Percentiles rank a stretch among this genome's conserved stretches.
Conservation (phyloP, 1,140 invertebrate species). For the Trichonephila clavata region DNA sequence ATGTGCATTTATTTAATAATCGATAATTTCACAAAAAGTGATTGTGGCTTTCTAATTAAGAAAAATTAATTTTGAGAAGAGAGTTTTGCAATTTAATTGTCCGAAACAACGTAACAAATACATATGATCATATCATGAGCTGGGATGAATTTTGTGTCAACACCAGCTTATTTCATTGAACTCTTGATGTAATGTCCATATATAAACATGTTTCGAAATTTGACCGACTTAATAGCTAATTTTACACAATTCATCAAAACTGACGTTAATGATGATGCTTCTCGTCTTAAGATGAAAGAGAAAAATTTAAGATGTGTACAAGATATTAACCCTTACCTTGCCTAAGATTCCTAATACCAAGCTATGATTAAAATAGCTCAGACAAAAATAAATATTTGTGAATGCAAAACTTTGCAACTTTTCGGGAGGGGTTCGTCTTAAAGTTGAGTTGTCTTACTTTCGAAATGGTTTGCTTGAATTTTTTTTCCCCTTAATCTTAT, state of each 20-base stretch:
- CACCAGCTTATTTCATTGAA: not conserved
- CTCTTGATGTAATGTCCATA: slow-evolving; percentile 54
- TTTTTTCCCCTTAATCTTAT: no score
- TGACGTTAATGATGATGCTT: not conserved
- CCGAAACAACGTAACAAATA: no score
- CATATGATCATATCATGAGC: not conserved
- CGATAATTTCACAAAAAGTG: no score
- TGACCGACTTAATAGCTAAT: slow-evolving; percentile 59
- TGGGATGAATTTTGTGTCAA: not conserved
- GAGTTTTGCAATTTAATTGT: no score
- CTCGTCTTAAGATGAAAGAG: not conserved
- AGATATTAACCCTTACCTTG: slow-evolving; percentile 9
- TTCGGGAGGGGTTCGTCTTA: not conserved
- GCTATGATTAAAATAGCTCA: slow-evolving; percentile 43
- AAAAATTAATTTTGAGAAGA: no score
- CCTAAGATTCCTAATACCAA: slow-evolving; percentile 4
- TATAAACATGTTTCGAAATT: slow-evolving; percentile 73
- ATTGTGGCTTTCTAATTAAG: no score
- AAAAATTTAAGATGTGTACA: not conserved
- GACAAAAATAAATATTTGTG: slow-evolving; percentile 53
- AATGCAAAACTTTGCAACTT: slow-evolving; percentile 62
- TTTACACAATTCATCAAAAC: not conserved
- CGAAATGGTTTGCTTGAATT: not conserved
- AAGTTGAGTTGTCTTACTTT: slow-evolving; percentile 29
- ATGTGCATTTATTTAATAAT: no score